Conservation (phyloP, 2,113 vertebrate species). For the Noctilio leporinus region DNA sequence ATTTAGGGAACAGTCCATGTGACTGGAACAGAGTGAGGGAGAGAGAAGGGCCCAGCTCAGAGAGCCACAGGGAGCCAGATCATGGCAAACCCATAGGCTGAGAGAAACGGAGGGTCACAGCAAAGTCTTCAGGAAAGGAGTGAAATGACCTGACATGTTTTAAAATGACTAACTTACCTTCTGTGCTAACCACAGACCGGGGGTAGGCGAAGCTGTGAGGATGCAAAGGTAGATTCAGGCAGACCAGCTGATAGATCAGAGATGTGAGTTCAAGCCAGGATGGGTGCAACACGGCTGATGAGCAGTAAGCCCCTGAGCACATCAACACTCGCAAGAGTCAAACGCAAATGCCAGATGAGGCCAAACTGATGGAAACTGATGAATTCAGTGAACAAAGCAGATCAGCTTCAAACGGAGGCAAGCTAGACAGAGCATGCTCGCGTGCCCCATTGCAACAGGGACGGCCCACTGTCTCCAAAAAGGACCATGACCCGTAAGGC, state of each 20-base stretch:
- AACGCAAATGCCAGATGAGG: not conserved
- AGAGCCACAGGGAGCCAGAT: not conserved
- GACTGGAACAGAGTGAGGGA: not conserved
- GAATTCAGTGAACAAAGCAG: not conserved
- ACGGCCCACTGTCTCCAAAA: not conserved
- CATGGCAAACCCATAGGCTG: rapidly evolving
- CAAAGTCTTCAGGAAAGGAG: not conserved
- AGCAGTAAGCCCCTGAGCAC: not conserved
- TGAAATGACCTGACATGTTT: not conserved
- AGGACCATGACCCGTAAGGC: not conserved
- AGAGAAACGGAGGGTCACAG: not conserved
- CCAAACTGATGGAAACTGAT: not conserved
- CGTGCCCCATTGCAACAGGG: rapidly evolving
- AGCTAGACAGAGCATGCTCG: rapidly evolving
- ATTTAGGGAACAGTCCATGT: not conserved
- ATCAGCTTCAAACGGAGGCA: not conserved
- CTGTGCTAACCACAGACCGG: not conserved
- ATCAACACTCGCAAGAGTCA: too few species aligned
- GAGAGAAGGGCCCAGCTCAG: not conserved
- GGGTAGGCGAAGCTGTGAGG: not conserved
- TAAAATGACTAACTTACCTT: not conserved
- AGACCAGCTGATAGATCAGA: not conserved
- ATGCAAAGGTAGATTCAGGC: not conserved
- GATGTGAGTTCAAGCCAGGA: not conserved
- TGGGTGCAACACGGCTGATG: rapidly evolving